These are phyloP conservation scores for Polypterus bichir DNA, from an alignment of 2,113 vertebrate species.

Conservation along the genomic window DNA sequence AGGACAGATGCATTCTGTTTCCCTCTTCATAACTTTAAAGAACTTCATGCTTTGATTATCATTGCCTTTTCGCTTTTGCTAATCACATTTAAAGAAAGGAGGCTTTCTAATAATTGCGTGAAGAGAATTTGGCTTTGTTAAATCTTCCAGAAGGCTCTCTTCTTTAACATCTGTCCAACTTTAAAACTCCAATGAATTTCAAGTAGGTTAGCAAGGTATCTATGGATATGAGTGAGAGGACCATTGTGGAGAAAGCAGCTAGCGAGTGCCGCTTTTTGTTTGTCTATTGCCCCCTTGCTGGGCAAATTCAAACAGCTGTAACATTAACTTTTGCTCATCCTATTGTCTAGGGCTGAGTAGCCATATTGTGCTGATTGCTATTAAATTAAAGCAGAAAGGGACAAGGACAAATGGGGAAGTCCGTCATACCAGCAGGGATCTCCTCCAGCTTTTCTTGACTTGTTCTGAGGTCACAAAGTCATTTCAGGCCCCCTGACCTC, in stretches of 20 bases:
- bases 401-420: conserved; percentile 49
- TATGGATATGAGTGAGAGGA: conserved; percentile 46
- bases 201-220: conserved; percentile 52
- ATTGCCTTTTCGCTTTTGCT: not conserved
- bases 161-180: conserved; percentile 41
- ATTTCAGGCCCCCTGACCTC: conserved; percentile 75
- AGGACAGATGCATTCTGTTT: too few species aligned
- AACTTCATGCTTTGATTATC: too few species aligned
- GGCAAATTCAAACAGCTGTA: conserved; percentile 41
- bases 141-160: conserved; percentile 21
- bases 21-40: too few species aligned
- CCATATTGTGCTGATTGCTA: conserved; percentile 85
- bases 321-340: conserved; percentile 65
- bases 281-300: conserved; percentile 50
- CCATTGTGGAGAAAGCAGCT: conserved; percentile 60
- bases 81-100: not conserved
- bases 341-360: conserved; percentile 60
- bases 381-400: conserved; percentile 86
- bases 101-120: not conserved
- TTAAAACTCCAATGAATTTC: conserved; percentile 53
- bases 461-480: conserved; percentile 84
- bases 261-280: conserved; percentile 45
- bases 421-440: conserved; percentile 65
- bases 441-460: conserved; percentile 58
- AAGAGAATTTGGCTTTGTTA: conserved; percentile 11